Base-by-base conservation (phyloP, 2,797 vertebrate species). In the Onychomys leucogaster region DNA sequence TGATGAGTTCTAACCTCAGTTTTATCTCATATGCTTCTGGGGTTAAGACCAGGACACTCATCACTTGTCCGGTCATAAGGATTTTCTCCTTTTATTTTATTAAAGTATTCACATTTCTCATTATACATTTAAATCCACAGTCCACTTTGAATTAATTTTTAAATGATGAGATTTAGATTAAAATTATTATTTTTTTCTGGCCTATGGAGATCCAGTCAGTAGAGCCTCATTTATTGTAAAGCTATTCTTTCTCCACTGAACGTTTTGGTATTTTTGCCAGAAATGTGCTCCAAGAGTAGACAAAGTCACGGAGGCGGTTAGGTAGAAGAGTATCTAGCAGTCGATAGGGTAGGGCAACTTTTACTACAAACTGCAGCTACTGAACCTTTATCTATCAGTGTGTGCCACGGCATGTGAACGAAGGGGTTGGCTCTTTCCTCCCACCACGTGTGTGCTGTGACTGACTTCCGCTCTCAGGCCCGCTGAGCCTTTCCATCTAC, bases 401-500 rank as follows among this genome's bases (percentile, higher is more conserved):
- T 69, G 19, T 63, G 14, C 57, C 57, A 43, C 0, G 55, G 81
- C 37, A 17, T 0, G 17, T 25, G 46, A 6, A 69, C 5, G 21
- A 69, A 37, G 7, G 23, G 67, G 65, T 16, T n/a, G 7, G 5
- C 9, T n/a, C 63, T n/a, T 46, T 67, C 63, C 32, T 49, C n/a
- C 43, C 3, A 13, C 2, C 43, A 14, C 5, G 6, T 37, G 84
- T n/a, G 29, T 85, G 10, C 63, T 52, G 61, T 7, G 65, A 29
- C 10, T 23, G 21, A 37, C 2, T 52, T 67, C 12, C 29, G 83
- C 19, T 21, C 4, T 8, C 61, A 67, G 52, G 49, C 41, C 59
- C 1, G 17, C 27, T 2, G 32, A 27, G 46, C 12, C 9, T 12
- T 49, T n/a, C 0, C 23, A 2, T 52, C 65, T 16, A 2, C 67